Evolutionary conservation across 2,113 vertebrate species (phyloP).

Genomic region (Oophaga pumilio): DNA sequence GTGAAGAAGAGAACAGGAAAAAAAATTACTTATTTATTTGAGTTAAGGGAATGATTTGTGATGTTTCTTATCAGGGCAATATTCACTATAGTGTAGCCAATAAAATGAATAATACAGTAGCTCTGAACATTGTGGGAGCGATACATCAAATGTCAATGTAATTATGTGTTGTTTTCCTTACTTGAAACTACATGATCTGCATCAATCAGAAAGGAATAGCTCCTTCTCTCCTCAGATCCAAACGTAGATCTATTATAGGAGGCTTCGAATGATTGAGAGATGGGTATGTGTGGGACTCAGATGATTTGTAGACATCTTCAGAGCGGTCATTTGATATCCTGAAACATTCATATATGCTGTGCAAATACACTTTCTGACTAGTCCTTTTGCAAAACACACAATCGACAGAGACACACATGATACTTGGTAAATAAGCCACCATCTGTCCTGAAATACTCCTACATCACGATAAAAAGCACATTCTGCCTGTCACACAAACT

Average conservation of each 20-base stretch:
- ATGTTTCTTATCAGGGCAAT: not conserved
- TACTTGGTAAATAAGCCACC: slow-evolving; percentile 50
- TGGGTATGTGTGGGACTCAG: not conserved
- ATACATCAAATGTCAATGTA: no score
- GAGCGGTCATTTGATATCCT: not conserved
- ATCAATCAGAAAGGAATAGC: slow-evolving; percentile 32
- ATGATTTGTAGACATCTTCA: not conserved
- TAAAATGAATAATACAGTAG: not conserved
- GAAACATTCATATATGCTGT: not conserved
- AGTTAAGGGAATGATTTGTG: not conserved
- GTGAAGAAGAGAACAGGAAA: not conserved
- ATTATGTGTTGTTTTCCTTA: slow-evolving; percentile 29
- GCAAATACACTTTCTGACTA: slow-evolving; percentile 37
- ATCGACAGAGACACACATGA: slow-evolving; percentile 38
- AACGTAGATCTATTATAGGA: not conserved
- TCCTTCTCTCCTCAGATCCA: slow-evolving; percentile 1
- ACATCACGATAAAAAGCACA: slow-evolving; percentile 39
- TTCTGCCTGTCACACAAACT: slow-evolving; percentile 47
- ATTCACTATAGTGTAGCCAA: not conserved
- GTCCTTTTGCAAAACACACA: not conserved
- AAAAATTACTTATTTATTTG: not conserved
- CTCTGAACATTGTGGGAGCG: not conserved
- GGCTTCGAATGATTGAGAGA: not conserved
- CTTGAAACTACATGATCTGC: slow-evolving; percentile 22
- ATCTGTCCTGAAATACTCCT: slow-evolving; percentile 52